Conservation (phyloP, 2,797 vertebrate genomes). For the Xiphophorus birchmanni region DNA sequence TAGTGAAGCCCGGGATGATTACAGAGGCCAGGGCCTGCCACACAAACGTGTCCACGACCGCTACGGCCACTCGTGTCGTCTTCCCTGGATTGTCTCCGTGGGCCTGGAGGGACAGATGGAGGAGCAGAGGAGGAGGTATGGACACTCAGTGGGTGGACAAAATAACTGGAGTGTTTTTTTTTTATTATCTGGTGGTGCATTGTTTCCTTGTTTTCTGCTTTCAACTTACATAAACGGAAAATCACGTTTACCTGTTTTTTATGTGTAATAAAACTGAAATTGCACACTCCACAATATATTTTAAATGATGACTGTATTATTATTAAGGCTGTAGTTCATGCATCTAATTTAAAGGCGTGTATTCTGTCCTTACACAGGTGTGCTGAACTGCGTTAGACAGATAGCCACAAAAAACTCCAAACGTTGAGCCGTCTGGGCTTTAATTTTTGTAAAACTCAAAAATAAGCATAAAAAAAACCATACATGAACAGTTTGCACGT, state of each 20-base stretch:
- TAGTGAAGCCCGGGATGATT: constrained; percentile 93
- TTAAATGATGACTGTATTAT: not conserved
- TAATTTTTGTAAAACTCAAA: too few species aligned
- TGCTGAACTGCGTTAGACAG: too few species aligned
- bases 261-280: not conserved
- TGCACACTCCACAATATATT: not conserved
- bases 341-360: not conserved
- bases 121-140: not conserved
- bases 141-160: not conserved
- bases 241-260: not conserved
- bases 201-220: not conserved
- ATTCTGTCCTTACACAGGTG: too few species aligned
- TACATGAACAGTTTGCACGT: too few species aligned
- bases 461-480: too few species aligned
- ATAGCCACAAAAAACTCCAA: too few species aligned
- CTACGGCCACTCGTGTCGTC: constrained; percentile 78
- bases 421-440: too few species aligned
- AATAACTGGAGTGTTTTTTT: not conserved
- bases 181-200: not conserved
- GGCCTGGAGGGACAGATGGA: constrained; percentile 65
- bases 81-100: constrained; percentile 77
- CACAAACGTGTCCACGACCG: constrained; percentile 93
- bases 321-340: not conserved
- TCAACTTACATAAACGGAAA: not conserved
- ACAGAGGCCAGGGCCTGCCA: constrained; percentile 97